Conservation (phyloP, 1,140 invertebrate species). For the Triops cancriformis region DNA sequence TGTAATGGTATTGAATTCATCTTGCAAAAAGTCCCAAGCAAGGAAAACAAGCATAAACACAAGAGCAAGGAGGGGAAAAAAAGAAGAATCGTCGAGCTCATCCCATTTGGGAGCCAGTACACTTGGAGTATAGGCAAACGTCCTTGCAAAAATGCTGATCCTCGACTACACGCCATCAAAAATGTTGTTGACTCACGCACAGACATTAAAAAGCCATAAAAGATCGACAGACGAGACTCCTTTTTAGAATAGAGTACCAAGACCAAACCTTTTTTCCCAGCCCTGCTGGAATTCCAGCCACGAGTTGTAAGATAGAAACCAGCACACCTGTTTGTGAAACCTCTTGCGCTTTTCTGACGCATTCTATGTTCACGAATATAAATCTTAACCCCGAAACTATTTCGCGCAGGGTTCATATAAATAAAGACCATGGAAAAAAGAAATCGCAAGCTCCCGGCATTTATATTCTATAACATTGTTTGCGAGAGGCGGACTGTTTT, state of each 20-base stretch:
- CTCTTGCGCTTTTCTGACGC: neutral
- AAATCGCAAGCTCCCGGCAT: neutral
- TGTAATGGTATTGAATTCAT: neutral
- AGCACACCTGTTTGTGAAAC: neutral
- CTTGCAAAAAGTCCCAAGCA: neutral
- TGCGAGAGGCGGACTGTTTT: neutral
- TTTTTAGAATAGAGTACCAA: neutral
- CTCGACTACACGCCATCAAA: neutral
- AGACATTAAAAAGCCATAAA: slow-evolving; percentile 11
- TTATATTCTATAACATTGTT: neutral
- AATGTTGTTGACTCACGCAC: neutral
- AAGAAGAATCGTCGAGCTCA: neutral
- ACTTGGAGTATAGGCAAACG: neutral
- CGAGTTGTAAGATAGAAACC: neutral
- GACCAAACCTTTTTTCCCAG: neutral
- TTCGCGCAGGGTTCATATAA: neutral
- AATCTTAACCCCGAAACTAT: neutral
- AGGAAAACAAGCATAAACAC: no score
- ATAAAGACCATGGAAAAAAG: neutral
- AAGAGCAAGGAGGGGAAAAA: no score
- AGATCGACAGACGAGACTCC: neutral
- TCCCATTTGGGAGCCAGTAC: neutral
- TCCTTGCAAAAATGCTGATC: slow-evolving; percentile 2
- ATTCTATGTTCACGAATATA: neutral
- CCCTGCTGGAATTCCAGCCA: neutral